Evolutionary conservation across 2,113 vertebrate genomes (phyloP).

Genomic region (Arizona elegans): DNA sequence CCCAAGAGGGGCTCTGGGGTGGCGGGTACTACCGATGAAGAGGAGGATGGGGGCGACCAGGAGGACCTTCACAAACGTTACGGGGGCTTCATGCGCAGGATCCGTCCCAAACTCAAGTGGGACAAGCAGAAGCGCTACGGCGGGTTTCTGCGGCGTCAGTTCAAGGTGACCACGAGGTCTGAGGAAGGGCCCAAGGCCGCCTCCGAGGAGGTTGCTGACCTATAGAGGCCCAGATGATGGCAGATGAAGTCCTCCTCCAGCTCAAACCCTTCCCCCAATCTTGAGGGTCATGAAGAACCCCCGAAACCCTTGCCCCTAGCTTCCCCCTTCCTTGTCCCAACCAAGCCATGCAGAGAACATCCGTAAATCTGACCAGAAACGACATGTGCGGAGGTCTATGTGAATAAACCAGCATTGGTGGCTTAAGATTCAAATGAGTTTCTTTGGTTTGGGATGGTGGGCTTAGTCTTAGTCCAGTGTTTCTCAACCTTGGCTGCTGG

Average conservation of each 20-base stretch:
- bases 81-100: constrained; percentile 91
- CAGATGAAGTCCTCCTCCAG: background rate
- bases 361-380: background rate
- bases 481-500: too few species aligned
- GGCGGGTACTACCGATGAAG: constrained; percentile 44
- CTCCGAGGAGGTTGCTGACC: constrained; percentile 71
- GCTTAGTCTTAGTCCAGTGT: background rate
- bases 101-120: constrained; percentile 93
- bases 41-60: constrained; percentile 52
- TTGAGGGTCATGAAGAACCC: background rate
- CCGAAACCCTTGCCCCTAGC: fast-evolving
- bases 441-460: background rate
- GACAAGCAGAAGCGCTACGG: constrained; percentile 95
- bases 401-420: background rate
- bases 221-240: constrained; percentile 53
- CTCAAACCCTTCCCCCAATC: background rate
- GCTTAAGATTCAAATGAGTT: background rate
- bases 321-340: background rate
- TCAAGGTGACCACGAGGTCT: constrained; percentile 86
- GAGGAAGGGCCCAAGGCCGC: constrained; percentile 81
- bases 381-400: background rate
- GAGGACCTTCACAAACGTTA: constrained; percentile 93
- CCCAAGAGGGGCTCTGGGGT: constrained; percentile 75
- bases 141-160: constrained; percentile 90
- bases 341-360: fast-evolving